Base-by-base conservation (phyloP, 2,113 vertebrate species). In the Scatophagus argus region DNA sequence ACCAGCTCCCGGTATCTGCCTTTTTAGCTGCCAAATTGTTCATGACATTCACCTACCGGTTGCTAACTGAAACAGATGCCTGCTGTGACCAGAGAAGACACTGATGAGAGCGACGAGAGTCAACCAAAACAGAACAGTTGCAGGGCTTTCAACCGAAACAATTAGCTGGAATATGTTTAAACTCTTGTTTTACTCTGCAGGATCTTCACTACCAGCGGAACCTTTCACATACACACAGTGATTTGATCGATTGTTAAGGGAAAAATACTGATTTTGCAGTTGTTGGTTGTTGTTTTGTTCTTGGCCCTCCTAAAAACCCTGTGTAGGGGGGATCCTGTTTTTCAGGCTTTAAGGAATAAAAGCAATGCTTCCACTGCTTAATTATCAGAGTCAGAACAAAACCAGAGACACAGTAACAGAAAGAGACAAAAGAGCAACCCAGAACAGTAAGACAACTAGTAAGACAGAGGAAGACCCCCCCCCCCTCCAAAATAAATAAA, bases 371-470 rank as follows among this genome's bases (percentile, higher is more conserved):
- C 19, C 19, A 59, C 10, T 23, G 19, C 8, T 10, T 31, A 55
- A 19, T 55, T 55, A 8, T 23, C 49, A 31, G 25, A 58, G n/a
- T 27, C 58, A 39, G 19, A 54, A n/a, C 2, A 14, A 56, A 16
- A 72, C 7, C 9, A 49, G 25, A 43, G 54, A 32, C 8, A 19
- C 14, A 12, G n/a, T 2, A 29, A 17, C 54, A 51, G 32, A 59
- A 51, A 6, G 13, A 68, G 32, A 72, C 55, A 49, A 36, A 16
- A 27, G 7, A 8, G 23, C 41, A 58, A 29, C 25, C 6, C 25
- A 66, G 21, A 49, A 72, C 66, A n/a, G n/a, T n/a, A n/a, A n/a
- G n/a, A n/a, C n/a, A 34, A 52, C 27, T n/a, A 10, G 16, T 39
- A 31, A 51, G 10, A 54, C 25, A 19, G 10, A 83, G 29, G 29